Base-by-base conservation (phyloP, 2,797 vertebrate genomes). In the Hippopotamyrus pictus region DNA sequence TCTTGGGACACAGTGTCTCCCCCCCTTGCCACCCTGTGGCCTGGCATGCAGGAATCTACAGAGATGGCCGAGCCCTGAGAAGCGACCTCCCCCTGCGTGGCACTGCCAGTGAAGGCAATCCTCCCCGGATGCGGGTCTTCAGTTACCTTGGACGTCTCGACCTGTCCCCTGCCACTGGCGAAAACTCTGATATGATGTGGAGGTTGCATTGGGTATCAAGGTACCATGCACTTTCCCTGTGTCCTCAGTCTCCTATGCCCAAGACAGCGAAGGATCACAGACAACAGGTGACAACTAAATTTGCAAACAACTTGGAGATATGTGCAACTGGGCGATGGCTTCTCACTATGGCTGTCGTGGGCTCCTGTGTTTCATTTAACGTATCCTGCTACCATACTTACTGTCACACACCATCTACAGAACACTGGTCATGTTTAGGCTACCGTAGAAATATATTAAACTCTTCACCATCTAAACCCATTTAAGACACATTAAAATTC, bases 401-500 rank as follows among this genome's bases (percentile, higher is more conserved):
- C 44, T 46, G 9, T 73, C 17, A 51, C 25, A 41, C 17, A 73
- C 69, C 62, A 37, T 76, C 59, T 46, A 79, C 73, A n/a, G 73
- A 79, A 41, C 73, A 79, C 73, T 37, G 29, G 33, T 88, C 76
- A 83, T 57, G 73, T 83, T 50, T 29, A 51, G 44, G 17, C 12
- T 84, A 48, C 41, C 11, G n/a, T 87, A 48, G 93, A 93, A 95
- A 96, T 96, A 96, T 96, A 96, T 96, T 96, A 96, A 95, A 94
- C 94, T 95, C 94, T 95, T 94, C 94, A 93, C 94, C 93, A 96
- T 96, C 95, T 96, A 94, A 92, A 93, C 94, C 62, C 46, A 14
- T 51, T 89, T 86, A 57, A 91, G 92, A 94, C 91, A 92, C 91
- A 90, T 51, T 69, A 8, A 79, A 79, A 41, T 53, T 25, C 50